These are phyloP conservation scores for Acanthosoma haemorrhoidale DNA, from an alignment of 2,888 invertebrate genomes.

Conservation along the genomic window DNA sequence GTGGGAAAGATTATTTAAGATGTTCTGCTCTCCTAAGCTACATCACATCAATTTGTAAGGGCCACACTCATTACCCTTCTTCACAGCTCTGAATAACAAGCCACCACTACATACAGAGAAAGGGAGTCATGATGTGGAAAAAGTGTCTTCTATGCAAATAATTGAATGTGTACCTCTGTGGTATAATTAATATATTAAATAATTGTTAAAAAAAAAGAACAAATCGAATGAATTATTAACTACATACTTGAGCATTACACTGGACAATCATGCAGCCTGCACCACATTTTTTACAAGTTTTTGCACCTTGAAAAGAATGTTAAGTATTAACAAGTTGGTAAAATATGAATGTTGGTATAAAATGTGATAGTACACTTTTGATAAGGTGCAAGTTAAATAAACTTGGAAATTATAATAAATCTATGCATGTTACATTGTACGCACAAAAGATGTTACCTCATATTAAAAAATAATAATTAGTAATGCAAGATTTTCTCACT, in stretches of 20 bases:
- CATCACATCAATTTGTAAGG: no score
- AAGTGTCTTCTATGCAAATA: background rate
- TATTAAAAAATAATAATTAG: background rate
- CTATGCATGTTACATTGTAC: background rate
- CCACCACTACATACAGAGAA: no score
- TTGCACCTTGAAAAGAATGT: constrained; percentile 14
- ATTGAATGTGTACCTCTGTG: background rate
- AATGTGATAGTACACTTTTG: background rate
- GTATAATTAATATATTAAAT: background rate
- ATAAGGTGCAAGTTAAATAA: background rate
- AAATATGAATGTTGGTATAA: background rate
- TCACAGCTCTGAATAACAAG: no score
- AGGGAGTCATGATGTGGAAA: no score
- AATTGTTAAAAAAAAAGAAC: background rate
- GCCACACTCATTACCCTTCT: no score
- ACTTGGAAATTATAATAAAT: background rate
- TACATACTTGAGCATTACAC: constrained; percentile 14
- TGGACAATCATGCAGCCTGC: constrained; percentile 16
- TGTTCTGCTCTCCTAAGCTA: no score
- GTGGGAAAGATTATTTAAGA: no score
- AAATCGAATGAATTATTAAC: background rate
- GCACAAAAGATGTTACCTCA: no score
- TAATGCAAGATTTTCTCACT: background rate
- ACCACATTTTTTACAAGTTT: background rate
- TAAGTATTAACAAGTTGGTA: no score